Conservation (phyloP, 2,797 vertebrate genomes). For the Argentina silus region DNA sequence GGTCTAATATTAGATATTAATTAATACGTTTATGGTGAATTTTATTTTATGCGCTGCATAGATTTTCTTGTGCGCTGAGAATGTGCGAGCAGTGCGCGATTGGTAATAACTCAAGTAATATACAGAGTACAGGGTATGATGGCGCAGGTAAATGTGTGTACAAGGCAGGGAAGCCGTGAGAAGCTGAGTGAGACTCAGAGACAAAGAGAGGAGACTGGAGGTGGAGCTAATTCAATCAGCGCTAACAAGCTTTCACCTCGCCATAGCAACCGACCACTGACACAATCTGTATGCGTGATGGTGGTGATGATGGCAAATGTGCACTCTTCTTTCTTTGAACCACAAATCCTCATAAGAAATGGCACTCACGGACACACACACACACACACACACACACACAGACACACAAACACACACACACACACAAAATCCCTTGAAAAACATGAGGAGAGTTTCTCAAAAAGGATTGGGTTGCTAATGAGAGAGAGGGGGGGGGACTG, state of each 20-base stretch:
- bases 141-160: too few species aligned
- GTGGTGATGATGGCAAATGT: neutral
- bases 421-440: neutral
- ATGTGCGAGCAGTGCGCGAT: too few species aligned
- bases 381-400: neutral
- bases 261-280: conserved; percentile 40
- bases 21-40: too few species aligned
- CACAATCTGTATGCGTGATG: conserved; percentile 10
- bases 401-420: neutral
- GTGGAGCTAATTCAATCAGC: conserved; percentile 33
- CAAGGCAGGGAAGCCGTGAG: neutral
- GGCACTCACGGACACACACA: neutral
- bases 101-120: neutral
- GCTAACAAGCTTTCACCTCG: conserved; percentile 31
- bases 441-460: conserved; percentile 1
- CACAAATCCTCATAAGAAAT: conserved; percentile 8
- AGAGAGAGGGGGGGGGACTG: neutral
- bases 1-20: too few species aligned
- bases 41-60: too few species aligned
- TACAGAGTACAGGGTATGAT: neutral
- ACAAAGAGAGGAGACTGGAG: conserved; percentile 1
- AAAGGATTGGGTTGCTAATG: neutral
- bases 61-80: too few species aligned
- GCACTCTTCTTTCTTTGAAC: neutral
- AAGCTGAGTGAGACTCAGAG: neutral